These are phyloP conservation scores for Holothuria leucospilota DNA, from an alignment of 53 echinoderm and acorn worm genomes.

Conservation along the genomic window DNA sequence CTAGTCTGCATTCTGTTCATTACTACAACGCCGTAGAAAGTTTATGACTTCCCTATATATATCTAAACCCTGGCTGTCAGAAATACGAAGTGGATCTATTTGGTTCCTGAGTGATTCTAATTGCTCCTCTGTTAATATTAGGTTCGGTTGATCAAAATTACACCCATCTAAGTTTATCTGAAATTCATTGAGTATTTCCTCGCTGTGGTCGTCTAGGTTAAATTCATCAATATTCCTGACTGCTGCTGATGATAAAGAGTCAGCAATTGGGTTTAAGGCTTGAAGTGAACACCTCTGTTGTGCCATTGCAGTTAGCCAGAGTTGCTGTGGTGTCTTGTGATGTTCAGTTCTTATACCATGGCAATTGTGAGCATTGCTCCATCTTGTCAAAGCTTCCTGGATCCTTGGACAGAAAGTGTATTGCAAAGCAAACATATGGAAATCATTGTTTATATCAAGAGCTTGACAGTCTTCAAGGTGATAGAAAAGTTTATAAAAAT, in stretches of 20 bases:
- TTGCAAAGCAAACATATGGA: conserved; percentile 60
- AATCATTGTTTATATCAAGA: background rate
- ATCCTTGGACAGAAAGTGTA: conserved; percentile 59
- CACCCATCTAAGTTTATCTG: background rate
- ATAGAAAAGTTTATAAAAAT: conserved; percentile 24
- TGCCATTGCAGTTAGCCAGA: background rate
- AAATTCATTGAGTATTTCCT: conserved; percentile 2
- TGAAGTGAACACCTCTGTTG: no score
- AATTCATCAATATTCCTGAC: conserved; percentile 4
- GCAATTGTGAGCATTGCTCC: conserved; percentile 51
- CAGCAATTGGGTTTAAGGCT: background rate
- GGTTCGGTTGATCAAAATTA: background rate
- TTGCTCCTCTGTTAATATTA: background rate
- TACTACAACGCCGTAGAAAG: background rate
- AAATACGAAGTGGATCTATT: background rate
- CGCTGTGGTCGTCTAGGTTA: background rate
- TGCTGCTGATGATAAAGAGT: background rate
- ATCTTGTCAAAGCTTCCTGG: conserved; percentile 51
- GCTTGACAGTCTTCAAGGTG: no score
- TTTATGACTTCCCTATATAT: background rate
- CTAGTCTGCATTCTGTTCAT: background rate
- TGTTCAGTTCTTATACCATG: conserved; percentile 66
- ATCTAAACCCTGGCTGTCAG: background rate
- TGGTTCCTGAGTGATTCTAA: background rate
- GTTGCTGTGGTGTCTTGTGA: conserved; percentile 61